phyloP scores from a whole-genome alignment of 2,797 vertebrate species.

The Dipus sagitta region DNA sequence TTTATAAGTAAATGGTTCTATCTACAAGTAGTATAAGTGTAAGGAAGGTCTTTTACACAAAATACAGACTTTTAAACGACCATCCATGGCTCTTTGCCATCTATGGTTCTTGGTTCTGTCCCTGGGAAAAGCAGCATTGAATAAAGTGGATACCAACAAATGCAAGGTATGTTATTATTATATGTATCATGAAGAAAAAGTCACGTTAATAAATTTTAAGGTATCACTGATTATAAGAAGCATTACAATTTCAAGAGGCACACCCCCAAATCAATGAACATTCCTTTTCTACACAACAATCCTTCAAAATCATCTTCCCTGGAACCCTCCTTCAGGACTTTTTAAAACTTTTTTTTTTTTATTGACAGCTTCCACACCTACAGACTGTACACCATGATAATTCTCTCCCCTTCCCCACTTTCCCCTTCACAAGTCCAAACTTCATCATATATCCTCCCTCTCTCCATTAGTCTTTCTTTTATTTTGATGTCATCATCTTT shows the following conservation, averaged over 20 bases:
- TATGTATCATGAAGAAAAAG: neutral
- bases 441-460: too few relatives aligned
- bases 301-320: conserved; percentile 1
- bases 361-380: too few relatives aligned
- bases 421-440: too few relatives aligned
- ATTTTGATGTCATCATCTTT: too few relatives aligned
- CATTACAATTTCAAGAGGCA: neutral
- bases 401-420: too few relatives aligned
- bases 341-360: neutral
- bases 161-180: neutral
- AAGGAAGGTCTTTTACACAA: neutral
- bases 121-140: neutral
- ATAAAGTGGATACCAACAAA: neutral
- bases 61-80: neutral
- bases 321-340: neutral
- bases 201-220: neutral
- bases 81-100: neutral
- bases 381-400: too few relatives aligned
- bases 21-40: neutral
- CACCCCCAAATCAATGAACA: neutral
- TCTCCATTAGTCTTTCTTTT: too few relatives aligned
- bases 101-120: neutral
- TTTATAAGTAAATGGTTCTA: neutral
- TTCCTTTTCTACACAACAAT: neutral
- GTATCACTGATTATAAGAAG: neutral